Conservation (phyloP, 2,113 vertebrate genomes). For the Aramus guarauna region DNA sequence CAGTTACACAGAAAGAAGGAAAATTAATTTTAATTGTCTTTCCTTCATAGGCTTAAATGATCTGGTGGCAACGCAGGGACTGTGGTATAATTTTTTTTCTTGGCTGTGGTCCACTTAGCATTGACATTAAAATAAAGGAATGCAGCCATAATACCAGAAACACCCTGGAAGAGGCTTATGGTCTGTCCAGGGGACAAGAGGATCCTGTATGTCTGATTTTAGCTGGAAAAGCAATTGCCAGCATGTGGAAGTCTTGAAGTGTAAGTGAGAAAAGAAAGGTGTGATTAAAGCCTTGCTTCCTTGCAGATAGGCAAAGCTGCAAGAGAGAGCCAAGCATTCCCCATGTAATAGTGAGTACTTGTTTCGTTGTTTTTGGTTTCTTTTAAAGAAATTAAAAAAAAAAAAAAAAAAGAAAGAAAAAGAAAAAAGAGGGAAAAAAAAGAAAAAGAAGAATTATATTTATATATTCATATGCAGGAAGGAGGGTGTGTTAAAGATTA, state of each 20-base stretch:
- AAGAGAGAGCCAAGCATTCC: slow-evolving; percentile 38
- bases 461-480: not conserved
- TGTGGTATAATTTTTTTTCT: slow-evolving; percentile 55
- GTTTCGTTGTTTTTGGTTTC: not conserved
- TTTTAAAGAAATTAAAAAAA: too few relatives aligned
- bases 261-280: slow-evolving; percentile 56
- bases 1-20: slow-evolving; percentile 31
- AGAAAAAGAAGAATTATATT: not conserved
- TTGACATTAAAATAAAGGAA: slow-evolving; percentile 67
- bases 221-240: slow-evolving; percentile 55
- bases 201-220: slow-evolving; percentile 43
- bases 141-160: slow-evolving; percentile 59
- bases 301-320: slow-evolving; percentile 39
- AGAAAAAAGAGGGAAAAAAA: not conserved
- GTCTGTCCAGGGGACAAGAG: slow-evolving; percentile 36
- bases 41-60: slow-evolving; percentile 65
- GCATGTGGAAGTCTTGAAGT: slow-evolving; percentile 51
- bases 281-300: slow-evolving; percentile 57
- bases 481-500: slow-evolving; percentile 13
- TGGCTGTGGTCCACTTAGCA: slow-evolving; percentile 58
- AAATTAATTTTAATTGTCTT: slow-evolving; percentile 70
- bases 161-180: slow-evolving; percentile 27
- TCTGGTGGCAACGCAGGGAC: slow-evolving; percentile 22
- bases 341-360: slow-evolving; percentile 37
- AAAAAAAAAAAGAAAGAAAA: not conserved